Evolutionary conservation across 2,888 invertebrate species (phyloP).

Genomic region (Diarsia brunnea): DNA sequence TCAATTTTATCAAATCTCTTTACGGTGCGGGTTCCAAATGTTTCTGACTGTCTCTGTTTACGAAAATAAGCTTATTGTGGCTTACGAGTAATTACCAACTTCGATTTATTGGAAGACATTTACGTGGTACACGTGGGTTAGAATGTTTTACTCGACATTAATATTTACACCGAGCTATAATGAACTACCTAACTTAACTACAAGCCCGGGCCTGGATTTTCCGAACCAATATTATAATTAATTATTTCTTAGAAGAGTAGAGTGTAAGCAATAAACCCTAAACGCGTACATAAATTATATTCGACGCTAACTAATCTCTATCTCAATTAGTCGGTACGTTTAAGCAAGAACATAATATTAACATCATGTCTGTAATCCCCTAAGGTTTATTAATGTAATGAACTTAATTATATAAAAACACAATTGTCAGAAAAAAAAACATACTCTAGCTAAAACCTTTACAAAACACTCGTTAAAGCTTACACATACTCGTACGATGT

Average conservation of each 20-base stretch:
- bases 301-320: background rate
- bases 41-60: background rate
- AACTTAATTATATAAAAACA: background rate
- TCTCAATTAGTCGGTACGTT: background rate
- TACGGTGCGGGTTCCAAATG: slow-evolving; percentile 8
- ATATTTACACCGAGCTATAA: slow-evolving; percentile 4
- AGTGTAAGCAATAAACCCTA: too few species aligned
- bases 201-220: background rate
- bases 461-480: background rate
- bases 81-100: slow-evolving; percentile 30
- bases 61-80: slow-evolving; percentile 27
- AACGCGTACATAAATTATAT: background rate
- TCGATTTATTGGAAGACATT: slow-evolving; percentile 36
- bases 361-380: background rate
- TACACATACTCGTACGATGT: background rate
- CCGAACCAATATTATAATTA: background rate
- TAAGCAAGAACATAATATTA: background rate
- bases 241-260: slow-evolving; percentile 1
- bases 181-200: background rate
- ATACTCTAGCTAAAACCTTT: too few species aligned
- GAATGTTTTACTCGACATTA: background rate
- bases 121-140: slow-evolving; percentile 6
- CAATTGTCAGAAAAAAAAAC: background rate
- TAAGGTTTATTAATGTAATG: background rate
- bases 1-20: slow-evolving; percentile 35